These are phyloP conservation scores for Monochamus saltuarius DNA, from an alignment of 1,140 invertebrate species.

Conservation along the genomic window DNA sequence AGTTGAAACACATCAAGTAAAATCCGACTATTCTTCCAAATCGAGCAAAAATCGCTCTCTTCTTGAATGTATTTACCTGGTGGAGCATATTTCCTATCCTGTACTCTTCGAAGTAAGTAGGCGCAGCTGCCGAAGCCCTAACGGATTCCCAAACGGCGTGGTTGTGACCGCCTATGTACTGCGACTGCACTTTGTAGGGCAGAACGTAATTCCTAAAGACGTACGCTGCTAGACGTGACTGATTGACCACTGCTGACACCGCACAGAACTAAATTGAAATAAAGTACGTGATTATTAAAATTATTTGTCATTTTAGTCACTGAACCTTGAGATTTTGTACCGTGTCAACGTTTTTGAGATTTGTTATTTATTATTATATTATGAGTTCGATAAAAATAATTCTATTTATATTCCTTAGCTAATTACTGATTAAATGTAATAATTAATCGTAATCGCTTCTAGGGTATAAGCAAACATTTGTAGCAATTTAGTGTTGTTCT, in stretches of 20 bases:
- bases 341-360: not conserved
- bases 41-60: too few species aligned
- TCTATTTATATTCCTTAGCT: not conserved
- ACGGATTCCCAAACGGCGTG: constrained; percentile 85
- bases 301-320: not conserved
- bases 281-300: constrained; percentile 20
- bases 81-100: constrained; percentile 73
- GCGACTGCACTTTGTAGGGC: constrained; percentile 71
- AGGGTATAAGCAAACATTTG: too few species aligned
- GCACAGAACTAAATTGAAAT: constrained; percentile 63
- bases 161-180: constrained; percentile 76
- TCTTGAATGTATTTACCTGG: constrained; percentile 61
- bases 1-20: too few species aligned
- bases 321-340: constrained; percentile 13
- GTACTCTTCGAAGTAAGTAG: constrained; percentile 90
- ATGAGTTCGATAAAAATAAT: too few species aligned
- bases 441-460: too few species aligned
- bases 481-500: too few species aligned
- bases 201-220: constrained; percentile 89
- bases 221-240: constrained; percentile 76
- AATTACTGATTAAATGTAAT: too few species aligned
- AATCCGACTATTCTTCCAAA: too few species aligned
- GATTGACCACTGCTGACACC: constrained; percentile 81
- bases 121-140: constrained; percentile 88
- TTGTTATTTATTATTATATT: too few species aligned